A percentile compares a stretch with the other conserved stretches of the same genome.
Evolutionary conservation across 1,140 invertebrate genomes (phyloP).

Genomic region (Pseudomyrmex flavicornis): DNA sequence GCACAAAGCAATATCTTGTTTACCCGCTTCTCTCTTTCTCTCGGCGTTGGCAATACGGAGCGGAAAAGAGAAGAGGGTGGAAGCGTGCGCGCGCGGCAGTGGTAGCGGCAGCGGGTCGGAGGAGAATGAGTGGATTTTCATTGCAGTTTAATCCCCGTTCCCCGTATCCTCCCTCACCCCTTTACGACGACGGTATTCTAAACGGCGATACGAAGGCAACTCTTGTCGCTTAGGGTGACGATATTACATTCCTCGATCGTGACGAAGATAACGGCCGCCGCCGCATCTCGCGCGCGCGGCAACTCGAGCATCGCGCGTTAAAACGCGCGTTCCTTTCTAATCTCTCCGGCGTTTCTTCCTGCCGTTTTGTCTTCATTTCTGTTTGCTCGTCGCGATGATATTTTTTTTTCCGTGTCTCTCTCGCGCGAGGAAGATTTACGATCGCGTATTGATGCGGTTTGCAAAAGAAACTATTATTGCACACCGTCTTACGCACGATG

Average conservation of each 20-base stretch:
- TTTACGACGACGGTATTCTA: constrained; percentile 75
- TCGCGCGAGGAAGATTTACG: constrained; percentile 46
- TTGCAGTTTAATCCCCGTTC: constrained; percentile 80
- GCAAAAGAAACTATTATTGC: constrained; percentile 49
- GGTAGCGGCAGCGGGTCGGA: constrained; percentile 16
- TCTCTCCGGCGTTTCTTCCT: constrained; percentile 13
- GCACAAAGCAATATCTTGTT: constrained; percentile 73
- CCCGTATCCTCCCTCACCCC: background rate
- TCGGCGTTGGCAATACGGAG: constrained; percentile 51
- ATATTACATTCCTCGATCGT: constrained; percentile 85
- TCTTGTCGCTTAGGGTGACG: constrained; percentile 84
- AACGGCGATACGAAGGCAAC: constrained; percentile 82
- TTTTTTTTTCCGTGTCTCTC: background rate
- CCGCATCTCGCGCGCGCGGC: constrained; percentile 32
- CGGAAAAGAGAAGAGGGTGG: constrained; percentile 30
- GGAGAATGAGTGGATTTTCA: constrained; percentile 80
- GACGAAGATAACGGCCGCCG: constrained; percentile 80
- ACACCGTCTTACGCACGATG: constrained; percentile 23
- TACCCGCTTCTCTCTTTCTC: constrained; percentile 57
- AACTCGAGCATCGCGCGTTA: constrained; percentile 52
- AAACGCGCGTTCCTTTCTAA: constrained; percentile 57
- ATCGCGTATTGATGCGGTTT: constrained; percentile 1
- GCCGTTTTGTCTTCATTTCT: background rate
- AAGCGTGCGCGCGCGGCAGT: too few relatives aligned
- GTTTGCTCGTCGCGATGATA: background rate